Base-by-base conservation (phyloP, 2,888 invertebrate genomes). In the Anagyrus pseudococci region DNA sequence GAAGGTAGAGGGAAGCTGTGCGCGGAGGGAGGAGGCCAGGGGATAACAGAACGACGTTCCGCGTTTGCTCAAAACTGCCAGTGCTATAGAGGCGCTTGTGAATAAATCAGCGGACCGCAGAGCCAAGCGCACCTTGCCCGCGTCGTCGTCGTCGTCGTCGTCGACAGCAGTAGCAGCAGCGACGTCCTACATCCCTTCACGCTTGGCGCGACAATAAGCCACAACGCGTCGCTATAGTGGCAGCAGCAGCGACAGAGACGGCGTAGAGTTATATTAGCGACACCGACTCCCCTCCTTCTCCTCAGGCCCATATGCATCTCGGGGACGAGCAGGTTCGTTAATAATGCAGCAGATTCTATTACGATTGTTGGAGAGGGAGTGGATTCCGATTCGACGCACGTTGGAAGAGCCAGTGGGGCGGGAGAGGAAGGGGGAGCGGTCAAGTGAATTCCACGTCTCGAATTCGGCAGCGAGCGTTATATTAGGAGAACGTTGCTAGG, bases 311-410 rank as follows among this genome's bases (percentile, higher is more conserved):
- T 46, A n/a, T 13, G 10, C 3, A 15, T 19, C 20, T 4, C 7
- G 22, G 25, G 29, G 53, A 19, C 26, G n/a, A 1, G 43, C 15
- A 37, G 68, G 68, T 70, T 71, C 71, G 70, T 73, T 75, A 73
- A 73, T 75, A 73, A 74, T 75, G 71, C 68, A 74, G 70, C 72
- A 72, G 70, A 75, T 74, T 73, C 72, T 72, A 74, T 73, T 73
- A 71, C 73, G 70, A 73, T 71, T 64, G 64, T 37, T 52, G n/a
- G n/a, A n/a, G 47, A 3, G 48, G 7, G 49, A 54, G 40, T 33
- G 55, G 48, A 64, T 64, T 64, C 64, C 64, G 57, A 64, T 61
- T 64, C 48, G 20, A 60, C 57, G 64, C 64, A 64, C 59, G 58
- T 6, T 17, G 63, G 8, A 8, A 37, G 33, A 15, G 33, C 33